Percentiles rank a stretch among this genome's conserved stretches.
These are phyloP conservation scores for Blastomussa wellsi DNA, from an alignment of 92 coral and sea anemone species.

Conservation along the genomic window DNA sequence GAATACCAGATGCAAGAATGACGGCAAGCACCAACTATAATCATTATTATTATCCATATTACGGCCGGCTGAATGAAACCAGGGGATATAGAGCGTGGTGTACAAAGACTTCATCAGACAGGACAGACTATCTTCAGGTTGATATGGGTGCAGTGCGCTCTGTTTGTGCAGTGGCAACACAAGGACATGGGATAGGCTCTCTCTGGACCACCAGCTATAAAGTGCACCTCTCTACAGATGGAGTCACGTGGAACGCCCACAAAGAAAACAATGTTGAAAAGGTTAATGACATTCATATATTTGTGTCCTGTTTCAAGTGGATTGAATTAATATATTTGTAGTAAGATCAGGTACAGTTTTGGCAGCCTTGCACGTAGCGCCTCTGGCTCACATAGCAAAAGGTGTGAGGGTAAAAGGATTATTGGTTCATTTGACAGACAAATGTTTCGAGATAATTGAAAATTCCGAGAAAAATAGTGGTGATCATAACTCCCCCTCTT, in stretches of 20 bases:
- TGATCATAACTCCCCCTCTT: too few relatives aligned
- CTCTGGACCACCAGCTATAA: conserved; percentile 17
- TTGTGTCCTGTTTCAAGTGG: too few relatives aligned
- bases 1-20: conserved; percentile 10
- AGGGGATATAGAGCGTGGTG: not conserved
- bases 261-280: conserved; percentile 11
- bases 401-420: too few relatives aligned
- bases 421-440: too few relatives aligned
- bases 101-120: not conserved
- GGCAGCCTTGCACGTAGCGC: too few relatives aligned
- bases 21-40: not conserved
- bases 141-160: not conserved
- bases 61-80: not conserved
- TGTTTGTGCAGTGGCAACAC: conserved; percentile 19
- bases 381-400: too few relatives aligned
- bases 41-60: not conserved
- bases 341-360: too few relatives aligned
- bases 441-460: too few relatives aligned
- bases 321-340: too few relatives aligned
- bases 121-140: conserved; percentile 8
- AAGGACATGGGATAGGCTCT: not conserved
- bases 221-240: not conserved
- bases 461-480: too few relatives aligned
- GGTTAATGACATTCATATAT: too few relatives aligned
- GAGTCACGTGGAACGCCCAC: conserved; percentile 5